These are phyloP conservation scores for Eupithecia abbreviata DNA, from an alignment of 2,888 invertebrate genomes.

Conservation along the genomic window DNA sequence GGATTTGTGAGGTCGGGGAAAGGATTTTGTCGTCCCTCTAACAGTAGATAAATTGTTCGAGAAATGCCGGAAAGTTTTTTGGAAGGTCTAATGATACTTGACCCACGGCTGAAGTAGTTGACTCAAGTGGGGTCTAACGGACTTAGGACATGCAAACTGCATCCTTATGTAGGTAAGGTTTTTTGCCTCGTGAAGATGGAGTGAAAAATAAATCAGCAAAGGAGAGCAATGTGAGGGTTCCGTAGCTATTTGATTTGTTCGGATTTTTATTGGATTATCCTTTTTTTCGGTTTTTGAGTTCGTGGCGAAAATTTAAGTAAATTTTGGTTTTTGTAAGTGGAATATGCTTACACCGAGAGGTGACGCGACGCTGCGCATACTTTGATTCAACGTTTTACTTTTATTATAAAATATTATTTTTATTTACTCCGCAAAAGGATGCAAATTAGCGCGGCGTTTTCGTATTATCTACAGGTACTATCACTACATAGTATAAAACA, in stretches of 20 bases:
- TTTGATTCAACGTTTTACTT: no score
- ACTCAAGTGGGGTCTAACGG: constrained; percentile 51
- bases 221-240: not conserved
- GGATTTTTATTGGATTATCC: not conserved
- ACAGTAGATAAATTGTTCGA: constrained; percentile 58
- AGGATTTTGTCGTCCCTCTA: constrained; percentile 57
- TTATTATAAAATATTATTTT: no score
- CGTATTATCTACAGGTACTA: no score
- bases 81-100: constrained; percentile 64
- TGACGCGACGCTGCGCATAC: no score
- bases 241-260: not conserved
- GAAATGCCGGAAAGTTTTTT: constrained; percentile 57
- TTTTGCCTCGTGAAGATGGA: not conserved
- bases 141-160: constrained; percentile 40
- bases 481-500: no score
- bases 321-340: no score
- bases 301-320: no score
- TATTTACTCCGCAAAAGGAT: no score
- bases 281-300: not conserved
- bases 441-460: no score
- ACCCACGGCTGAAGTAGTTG: constrained; percentile 48
- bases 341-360: no score
- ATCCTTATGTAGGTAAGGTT: constrained; percentile 17
- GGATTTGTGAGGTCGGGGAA: constrained; percentile 61
- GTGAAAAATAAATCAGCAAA: not conserved